A percentile compares a stretch with the other conserved stretches of the same genome.
phyloP scores from a whole-genome alignment of 1,140 invertebrate genomes.

The Lucilia cuprina region DNA sequence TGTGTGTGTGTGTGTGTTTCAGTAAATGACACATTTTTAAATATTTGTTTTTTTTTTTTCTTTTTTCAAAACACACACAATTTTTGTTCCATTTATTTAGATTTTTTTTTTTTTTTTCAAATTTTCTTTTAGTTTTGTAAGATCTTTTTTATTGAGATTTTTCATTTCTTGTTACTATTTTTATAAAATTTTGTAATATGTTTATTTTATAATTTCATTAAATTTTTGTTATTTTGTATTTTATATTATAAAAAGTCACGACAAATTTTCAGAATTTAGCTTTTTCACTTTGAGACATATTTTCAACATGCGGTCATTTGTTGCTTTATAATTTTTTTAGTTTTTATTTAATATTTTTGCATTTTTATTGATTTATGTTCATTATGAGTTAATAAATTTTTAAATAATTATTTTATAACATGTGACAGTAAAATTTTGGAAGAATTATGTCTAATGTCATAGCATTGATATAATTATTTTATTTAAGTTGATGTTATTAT shows the following conservation, averaged over 20 bases:
- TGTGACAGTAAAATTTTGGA: too few relatives aligned
- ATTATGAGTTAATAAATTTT: too few relatives aligned
- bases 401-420: too few relatives aligned
- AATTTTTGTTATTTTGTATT: too few relatives aligned
- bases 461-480: too few relatives aligned
- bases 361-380: background rate
- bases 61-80: background rate
- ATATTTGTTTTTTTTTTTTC: background rate
- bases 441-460: too few relatives aligned
- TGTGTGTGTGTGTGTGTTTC: background rate
- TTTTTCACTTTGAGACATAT: background rate
- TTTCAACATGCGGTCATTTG: background rate
- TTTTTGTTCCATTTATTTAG: background rate
- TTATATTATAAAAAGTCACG: too few relatives aligned
- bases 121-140: background rate
- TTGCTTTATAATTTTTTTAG: background rate
- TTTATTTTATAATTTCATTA: background rate
- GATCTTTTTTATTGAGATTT: background rate
- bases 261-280: background rate
- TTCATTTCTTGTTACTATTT: background rate
- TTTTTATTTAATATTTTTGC: background rate
- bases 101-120: background rate
- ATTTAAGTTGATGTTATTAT: too few relatives aligned
- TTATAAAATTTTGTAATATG: background rate
- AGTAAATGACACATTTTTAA: conserved; percentile 8